These are phyloP conservation scores for Eubasilissa regina DNA, from an alignment of 1,140 invertebrate genomes.

Conservation along the genomic window DNA sequence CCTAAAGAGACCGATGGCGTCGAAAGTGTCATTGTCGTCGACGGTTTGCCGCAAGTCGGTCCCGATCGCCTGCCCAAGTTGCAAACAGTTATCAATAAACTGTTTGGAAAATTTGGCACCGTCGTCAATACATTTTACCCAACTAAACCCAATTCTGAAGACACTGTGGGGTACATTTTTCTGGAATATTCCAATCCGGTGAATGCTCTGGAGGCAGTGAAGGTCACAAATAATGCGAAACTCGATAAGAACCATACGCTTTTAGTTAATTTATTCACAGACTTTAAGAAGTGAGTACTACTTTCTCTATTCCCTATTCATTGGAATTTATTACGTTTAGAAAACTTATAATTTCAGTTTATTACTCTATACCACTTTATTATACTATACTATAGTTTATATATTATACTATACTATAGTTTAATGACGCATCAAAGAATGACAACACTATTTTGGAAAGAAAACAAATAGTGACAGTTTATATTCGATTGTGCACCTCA, in stretches of 20 bases:
- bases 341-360: too few species aligned
- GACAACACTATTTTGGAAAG: too few species aligned
- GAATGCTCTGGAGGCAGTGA: constrained; percentile 90
- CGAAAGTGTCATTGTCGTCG: constrained; percentile 96
- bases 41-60: constrained; percentile 96
- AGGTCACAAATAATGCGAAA: constrained; percentile 92
- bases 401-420: too few species aligned
- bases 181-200: constrained; percentile 89
- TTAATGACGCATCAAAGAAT: too few species aligned
- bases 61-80: constrained; percentile 94
- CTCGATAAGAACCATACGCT: constrained; percentile 98
- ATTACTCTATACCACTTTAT: too few species aligned
- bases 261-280: constrained; percentile 95
- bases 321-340: not conserved
- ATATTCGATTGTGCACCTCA: too few species aligned
- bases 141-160: constrained; percentile 82
- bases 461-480: too few species aligned
- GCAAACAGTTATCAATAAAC: constrained; percentile 92
- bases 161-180: constrained; percentile 96
- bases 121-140: constrained; percentile 95
- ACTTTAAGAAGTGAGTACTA: constrained; percentile 90
- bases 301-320: not conserved
- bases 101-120: constrained; percentile 92
- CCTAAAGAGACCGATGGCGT: constrained; percentile 96
- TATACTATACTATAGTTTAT: too few species aligned